Percentiles rank a stretch among this genome's conserved stretches.
These are phyloP conservation scores for Cynaeus angustus DNA, from an alignment of 2,888 invertebrate species.

Conservation along the genomic window DNA sequence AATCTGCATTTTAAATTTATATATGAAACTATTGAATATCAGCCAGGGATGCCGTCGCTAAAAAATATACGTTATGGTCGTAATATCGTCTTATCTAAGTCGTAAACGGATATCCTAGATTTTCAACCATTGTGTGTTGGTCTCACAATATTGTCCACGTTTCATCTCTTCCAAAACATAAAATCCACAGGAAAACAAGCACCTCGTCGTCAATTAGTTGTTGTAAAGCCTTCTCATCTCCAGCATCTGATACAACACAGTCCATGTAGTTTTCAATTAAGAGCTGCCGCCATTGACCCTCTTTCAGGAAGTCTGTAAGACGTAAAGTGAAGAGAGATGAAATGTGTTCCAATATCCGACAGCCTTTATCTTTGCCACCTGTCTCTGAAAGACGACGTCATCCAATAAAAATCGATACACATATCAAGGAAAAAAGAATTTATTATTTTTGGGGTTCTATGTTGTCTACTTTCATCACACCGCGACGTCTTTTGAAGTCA, in stretches of 20 bases:
- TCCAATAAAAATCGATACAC: conserved; percentile 27
- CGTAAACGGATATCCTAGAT: too few relatives aligned
- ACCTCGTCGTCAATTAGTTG: conserved; percentile 26
- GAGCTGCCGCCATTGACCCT: conserved; percentile 33
- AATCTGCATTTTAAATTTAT: too few relatives aligned
- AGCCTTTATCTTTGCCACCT: conserved; percentile 31
- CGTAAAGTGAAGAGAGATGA: conserved; percentile 26
- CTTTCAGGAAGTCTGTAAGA: conserved; percentile 36
- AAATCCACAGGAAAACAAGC: conserved; percentile 12
- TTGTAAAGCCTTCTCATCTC: conserved; percentile 10
- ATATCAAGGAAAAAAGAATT: conserved; percentile 17
- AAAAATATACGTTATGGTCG: too few relatives aligned
- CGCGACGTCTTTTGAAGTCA: conserved; percentile 64
- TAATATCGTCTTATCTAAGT: too few relatives aligned
- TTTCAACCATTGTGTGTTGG: too few relatives aligned
- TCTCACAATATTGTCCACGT: too few relatives aligned
- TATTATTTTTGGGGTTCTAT: conserved; percentile 40
- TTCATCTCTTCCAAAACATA: not conserved
- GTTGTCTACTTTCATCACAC: conserved; percentile 55
- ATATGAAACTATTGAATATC: too few relatives aligned
- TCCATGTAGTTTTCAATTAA: conserved; percentile 37
- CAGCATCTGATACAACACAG: conserved; percentile 32
- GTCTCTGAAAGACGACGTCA: conserved; percentile 6
- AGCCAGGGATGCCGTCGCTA: too few relatives aligned
- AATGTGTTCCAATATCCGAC: conserved; percentile 24